Evolutionary conservation across 37 sponge, comb jelly and placozoan genomes (phyloP), one percentile per base, ranked within the genome.

Genomic region (Halisarca cf. caerulea): DNA sequence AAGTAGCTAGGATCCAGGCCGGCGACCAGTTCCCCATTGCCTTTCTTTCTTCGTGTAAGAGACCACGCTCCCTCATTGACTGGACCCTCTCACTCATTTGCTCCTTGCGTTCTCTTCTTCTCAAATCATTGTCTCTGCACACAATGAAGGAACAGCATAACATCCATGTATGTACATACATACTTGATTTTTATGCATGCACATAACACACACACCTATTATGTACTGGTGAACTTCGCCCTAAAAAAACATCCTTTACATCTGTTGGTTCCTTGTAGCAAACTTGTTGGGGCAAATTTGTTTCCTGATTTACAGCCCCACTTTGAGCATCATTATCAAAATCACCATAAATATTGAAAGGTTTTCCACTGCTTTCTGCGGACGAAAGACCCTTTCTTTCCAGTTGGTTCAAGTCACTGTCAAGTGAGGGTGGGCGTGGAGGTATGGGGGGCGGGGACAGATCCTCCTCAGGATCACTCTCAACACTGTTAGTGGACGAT

Each of bases 371-470:
- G 51, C 11, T 47, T 47, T 44, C 25, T 37, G 14, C 44, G 3
- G 40, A 33, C 6, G 47, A n/a, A 18, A 58, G 47, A 21, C 18
- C 62, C 2, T 8, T 81, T 2, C n/a, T 7, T 27, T 37, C 8
- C 4, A 41, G 4, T 2, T 27, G 23, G n/a, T 81, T 64, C 55
- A 60, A 18, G 25, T 58, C 59, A 1, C 66, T 55, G 14, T 68
- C 69, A 28, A 68, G 35, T 4, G 69, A 68, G 69, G 84, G 77
- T 4, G 86, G 86, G 45, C 93, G 80, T 54, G 90, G 93, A 5
- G 93, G 93, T 24, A 89, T 55, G 21, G 93, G 93, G 0, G 93
- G 93, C 51, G 93, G 93, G 5, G 38, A 42, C 2, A 84, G 84
- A 5, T 84, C 85, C 15, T 82, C 81, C 44, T 79, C 78, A 23